phyloP scores from a whole-genome alignment of 2,797 vertebrate genomes.

The Phalloptychus januarius region DNA sequence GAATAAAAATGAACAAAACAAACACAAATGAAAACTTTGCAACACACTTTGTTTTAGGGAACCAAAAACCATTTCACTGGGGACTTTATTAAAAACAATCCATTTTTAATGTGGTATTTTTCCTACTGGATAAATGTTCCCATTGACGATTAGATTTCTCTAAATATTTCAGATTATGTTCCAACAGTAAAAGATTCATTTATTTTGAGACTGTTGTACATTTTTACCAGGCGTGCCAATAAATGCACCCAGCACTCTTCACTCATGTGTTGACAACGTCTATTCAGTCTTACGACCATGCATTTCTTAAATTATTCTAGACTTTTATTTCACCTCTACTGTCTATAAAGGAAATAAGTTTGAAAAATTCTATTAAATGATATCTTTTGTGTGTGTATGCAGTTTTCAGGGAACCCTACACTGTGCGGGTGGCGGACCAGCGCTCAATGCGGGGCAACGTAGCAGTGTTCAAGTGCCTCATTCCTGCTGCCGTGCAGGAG shows the following conservation, averaged over 20 bases:
- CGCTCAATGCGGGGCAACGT: conserved; percentile 98
- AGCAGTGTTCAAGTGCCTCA: conserved; percentile 99
- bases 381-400: conserved; percentile 22
- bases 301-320: not conserved
- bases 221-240: not conserved
- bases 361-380: not conserved
- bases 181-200: not conserved
- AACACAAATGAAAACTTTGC: not conserved
- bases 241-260: not conserved
- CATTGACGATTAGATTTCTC: not conserved
- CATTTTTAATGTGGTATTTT: not conserved
- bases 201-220: not conserved
- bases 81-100: not conserved
- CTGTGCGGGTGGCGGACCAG: conserved; percentile 99
- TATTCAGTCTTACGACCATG: not conserved
- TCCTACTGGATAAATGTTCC: not conserved
- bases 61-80: not conserved
- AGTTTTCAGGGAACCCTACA: conserved; percentile 99
- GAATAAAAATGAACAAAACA: not conserved
- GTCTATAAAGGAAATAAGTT: not conserved
- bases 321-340: not conserved
- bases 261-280: not conserved
- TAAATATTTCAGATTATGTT: not conserved
- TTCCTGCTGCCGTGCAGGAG: conserved; percentile 97
- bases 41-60: not conserved